Evolutionary conservation across 2,888 invertebrate species (phyloP), one percentile per base, ranked within the genome.

Genomic region (Clepsis dumicolana): DNA sequence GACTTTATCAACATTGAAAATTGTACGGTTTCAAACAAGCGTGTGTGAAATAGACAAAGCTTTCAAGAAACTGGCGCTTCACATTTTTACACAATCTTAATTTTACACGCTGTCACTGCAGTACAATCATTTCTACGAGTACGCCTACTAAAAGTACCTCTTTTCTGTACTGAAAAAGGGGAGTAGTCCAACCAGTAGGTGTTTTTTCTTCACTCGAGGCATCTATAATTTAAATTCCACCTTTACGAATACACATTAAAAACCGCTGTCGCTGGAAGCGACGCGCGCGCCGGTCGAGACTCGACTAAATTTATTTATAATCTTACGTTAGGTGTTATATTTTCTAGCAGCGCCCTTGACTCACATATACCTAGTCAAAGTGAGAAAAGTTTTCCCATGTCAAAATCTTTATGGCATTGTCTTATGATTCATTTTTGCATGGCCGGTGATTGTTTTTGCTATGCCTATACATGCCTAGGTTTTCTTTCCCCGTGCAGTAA

Each of bases 251-350:
- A 67, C 59, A 61, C 32, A 35, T 63, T 52, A 38, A 61, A 61
- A 63, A 56, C 10, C 24, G 41, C 50, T 38, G 41, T 50, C 62
- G 63, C 27, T 57, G 50, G 63, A 52, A 68, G 72, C 61, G 65
- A 61, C 70, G 64, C 77, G 77, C 78, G 75, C 77, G 77, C 75
- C 78, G 81, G 71, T 77, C 79, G 79, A 73, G 80, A 80, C 83
- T 76, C 80, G 74, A 92, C 91, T 89, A 90, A 80, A 85, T 89
- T 88, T 93, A 93, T 90, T 91, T 91, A 89, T 93, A 91, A 88
- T 75, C 76, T 75, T 59, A 83, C 86, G 88, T 88, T 87, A 87
- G 85, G 87, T 84, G 84, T 82, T 89, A 86, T 89, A 91, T 91
- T 91, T 90, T 90, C 87, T 84, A 80, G 78, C 80, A 73, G 83